Evolutionary conservation across 2,797 vertebrate species (phyloP).

Genomic region (Pangasius mekongensis): DNA sequence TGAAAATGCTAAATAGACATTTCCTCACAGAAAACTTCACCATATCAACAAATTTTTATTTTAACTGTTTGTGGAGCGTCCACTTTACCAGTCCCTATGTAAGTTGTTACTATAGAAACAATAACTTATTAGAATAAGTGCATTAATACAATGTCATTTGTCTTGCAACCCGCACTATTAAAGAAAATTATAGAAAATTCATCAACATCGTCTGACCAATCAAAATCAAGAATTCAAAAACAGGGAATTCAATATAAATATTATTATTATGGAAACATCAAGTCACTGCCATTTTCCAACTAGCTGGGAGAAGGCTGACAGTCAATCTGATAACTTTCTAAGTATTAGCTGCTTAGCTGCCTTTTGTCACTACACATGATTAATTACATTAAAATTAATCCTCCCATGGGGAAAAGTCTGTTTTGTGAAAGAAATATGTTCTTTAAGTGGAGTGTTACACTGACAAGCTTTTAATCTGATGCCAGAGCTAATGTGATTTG

Average conservation of each 20-base stretch:
- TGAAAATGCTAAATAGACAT: background rate
- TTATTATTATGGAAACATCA: background rate
- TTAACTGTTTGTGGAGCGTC: too few species aligned
- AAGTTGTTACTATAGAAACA: background rate
- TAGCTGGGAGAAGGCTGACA: background rate
- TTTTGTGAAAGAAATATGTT: conserved; percentile 25
- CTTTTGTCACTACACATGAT: background rate
- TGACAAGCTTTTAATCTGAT: conserved; percentile 45
- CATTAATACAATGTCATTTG: background rate
- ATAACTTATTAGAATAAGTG: background rate
- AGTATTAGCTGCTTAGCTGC: background rate
- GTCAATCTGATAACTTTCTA: background rate
- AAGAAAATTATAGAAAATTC: background rate
- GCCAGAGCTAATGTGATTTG: conserved; percentile 43
- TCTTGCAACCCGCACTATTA: background rate
- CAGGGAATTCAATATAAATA: background rate
- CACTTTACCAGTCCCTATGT: background rate
- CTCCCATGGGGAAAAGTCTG: conserved; percentile 16
- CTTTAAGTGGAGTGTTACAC: conserved; percentile 11
- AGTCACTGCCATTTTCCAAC: background rate
- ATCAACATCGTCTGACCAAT: background rate
- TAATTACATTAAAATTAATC: conserved; percentile 8
- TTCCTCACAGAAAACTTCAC: background rate
- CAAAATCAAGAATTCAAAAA: background rate
- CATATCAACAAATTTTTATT: background rate